These are phyloP conservation scores for Diachasma alloeum DNA, from an alignment of 1,140 invertebrate genomes.

Conservation along the genomic window DNA sequence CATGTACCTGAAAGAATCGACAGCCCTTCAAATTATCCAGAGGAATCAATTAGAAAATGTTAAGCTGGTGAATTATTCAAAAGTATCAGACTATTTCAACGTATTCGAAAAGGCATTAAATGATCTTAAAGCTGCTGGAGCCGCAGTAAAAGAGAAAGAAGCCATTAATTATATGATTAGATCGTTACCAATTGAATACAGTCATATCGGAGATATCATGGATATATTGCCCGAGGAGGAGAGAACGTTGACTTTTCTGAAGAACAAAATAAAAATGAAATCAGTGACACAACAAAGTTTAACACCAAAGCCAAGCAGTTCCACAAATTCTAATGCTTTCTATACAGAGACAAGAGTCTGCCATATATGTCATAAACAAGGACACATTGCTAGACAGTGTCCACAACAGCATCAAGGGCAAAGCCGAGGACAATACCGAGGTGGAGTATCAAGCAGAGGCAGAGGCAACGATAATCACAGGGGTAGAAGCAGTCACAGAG, in stretches of 20 bases:
- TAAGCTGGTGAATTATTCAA: slow-evolving; percentile 36
- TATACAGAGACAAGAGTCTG: too few species aligned
- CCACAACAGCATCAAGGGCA: too few species aligned
- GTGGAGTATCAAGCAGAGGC: too few species aligned
- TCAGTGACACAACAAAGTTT: background rate
- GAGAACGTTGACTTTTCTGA: slow-evolving; percentile 18
- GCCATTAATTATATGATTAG: too few species aligned
- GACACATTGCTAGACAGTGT: too few species aligned
- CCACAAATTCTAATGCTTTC: too few species aligned
- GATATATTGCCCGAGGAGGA: slow-evolving; percentile 1
- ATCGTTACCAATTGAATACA: slow-evolving; percentile 34
- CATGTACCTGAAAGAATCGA: slow-evolving; percentile 44
- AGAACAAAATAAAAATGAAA: slow-evolving; percentile 21
- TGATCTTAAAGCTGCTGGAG: slow-evolving; percentile 41
- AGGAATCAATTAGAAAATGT: slow-evolving; percentile 39
- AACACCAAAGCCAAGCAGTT: too few species aligned
- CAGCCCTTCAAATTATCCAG: slow-evolving; percentile 40
- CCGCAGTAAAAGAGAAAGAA: slow-evolving; percentile 35
- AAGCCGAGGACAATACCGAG: too few species aligned
- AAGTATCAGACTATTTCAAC: slow-evolving; percentile 34
- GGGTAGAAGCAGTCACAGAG: too few species aligned
- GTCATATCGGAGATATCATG: slow-evolving; percentile 47
- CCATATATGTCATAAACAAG: too few species aligned
- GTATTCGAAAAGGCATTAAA: slow-evolving; percentile 44
- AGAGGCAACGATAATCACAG: too few species aligned